Conservation (phyloP, 2,888 invertebrate species). For the Drosophila buzzatii region DNA sequence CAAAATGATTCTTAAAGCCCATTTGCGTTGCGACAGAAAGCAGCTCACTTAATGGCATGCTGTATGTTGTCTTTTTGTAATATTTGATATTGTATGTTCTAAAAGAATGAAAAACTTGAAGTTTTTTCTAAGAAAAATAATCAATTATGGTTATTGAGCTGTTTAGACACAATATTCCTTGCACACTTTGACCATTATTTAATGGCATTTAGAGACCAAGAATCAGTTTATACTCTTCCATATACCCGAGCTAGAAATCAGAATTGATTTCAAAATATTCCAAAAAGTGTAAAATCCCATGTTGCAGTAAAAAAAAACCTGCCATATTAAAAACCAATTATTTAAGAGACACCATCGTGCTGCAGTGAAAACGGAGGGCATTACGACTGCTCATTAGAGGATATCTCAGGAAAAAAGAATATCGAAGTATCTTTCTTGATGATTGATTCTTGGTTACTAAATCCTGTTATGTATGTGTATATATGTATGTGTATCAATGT, state of each 20-base stretch:
- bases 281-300: neutral
- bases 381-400: neutral
- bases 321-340: neutral
- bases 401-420: neutral
- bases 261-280: conserved; percentile 7
- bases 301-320: neutral
- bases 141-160: conserved; percentile 20
- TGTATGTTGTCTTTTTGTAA: conserved; percentile 9
- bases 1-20: conserved; percentile 48
- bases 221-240: neutral
- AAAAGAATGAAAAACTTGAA: conserved; percentile 17
- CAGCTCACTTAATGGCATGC: conserved; percentile 27
- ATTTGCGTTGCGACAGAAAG: conserved; percentile 62
- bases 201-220: neutral
- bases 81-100: conserved; percentile 9
- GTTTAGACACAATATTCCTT: conserved; percentile 18
- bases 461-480: neutral
- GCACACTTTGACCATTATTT: neutral
- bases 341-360: neutral
- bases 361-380: neutral
- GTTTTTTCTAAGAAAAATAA: conserved; percentile 31
- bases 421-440: neutral
- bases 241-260: neutral
- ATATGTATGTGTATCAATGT: neutral
- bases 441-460: conserved; percentile 2